A percentile compares a stretch with the other conserved stretches of the same genome.
These are phyloP conservation scores for Pavo muticus DNA, from an alignment of 2,113 vertebrate genomes.

Conservation along the genomic window DNA sequence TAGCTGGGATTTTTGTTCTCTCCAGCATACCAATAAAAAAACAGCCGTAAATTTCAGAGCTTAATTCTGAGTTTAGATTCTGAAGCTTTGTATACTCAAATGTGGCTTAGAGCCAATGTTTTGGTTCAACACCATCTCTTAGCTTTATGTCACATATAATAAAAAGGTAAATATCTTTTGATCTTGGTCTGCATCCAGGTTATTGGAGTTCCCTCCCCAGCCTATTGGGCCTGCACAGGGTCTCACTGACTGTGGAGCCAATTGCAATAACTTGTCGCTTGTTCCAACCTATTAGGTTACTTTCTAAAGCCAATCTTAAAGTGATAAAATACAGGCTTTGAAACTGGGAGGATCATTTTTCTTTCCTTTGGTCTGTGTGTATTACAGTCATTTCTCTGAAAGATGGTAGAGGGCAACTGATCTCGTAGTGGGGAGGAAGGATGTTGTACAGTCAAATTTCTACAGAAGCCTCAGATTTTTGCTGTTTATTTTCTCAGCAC, in stretches of 20 bases:
- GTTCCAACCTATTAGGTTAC: neutral
- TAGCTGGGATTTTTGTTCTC: neutral
- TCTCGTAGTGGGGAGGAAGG: neutral
- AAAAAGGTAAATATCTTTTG: slow-evolving; percentile 7
- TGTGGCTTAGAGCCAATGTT: neutral
- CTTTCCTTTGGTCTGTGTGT: neutral
- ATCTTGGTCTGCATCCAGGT: neutral
- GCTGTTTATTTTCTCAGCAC: neutral
- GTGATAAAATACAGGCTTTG: neutral
- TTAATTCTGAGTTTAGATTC: slow-evolving; percentile 8
- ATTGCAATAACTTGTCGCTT: neutral
- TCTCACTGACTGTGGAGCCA: neutral
- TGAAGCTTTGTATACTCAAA: neutral
- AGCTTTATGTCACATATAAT: slow-evolving; percentile 15
- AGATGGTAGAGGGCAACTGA: neutral
- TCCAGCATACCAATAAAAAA: neutral
- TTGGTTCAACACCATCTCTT: neutral
- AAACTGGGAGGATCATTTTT: neutral
- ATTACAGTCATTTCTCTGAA: neutral
- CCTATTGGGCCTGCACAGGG: neutral
- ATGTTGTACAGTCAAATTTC: neutral
- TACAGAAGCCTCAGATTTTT: neutral
- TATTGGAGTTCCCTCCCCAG: neutral
- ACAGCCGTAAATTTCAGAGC: neutral
- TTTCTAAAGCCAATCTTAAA: neutral